These are phyloP conservation scores for Macaria notata DNA, from an alignment of 2,888 invertebrate genomes.

Conservation along the genomic window DNA sequence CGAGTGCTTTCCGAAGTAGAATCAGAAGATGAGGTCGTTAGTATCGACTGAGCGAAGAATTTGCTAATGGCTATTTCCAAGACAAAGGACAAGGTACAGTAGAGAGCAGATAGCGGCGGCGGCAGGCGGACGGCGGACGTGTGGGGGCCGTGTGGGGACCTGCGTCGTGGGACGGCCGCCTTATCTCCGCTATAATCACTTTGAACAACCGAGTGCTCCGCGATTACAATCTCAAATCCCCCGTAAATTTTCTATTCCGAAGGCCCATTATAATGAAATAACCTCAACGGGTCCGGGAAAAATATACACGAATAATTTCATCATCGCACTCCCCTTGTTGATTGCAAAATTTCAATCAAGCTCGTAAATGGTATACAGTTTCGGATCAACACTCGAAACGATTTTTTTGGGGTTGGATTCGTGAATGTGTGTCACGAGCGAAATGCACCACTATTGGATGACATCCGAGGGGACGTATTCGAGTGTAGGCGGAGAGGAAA, in stretches of 20 bases:
- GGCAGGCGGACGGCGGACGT: slow-evolving; percentile 32
- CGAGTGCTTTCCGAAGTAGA: slow-evolving; percentile 36
- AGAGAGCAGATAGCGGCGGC: slow-evolving; percentile 35
- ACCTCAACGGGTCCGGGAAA: slow-evolving; percentile 67
- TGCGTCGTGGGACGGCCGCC: slow-evolving; percentile 68
- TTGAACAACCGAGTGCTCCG: slow-evolving; percentile 76
- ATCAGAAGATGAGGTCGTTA: slow-evolving; percentile 31
- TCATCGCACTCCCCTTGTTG: slow-evolving; percentile 76
- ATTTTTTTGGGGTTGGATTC: slow-evolving; percentile 72
- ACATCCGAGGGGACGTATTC: slow-evolving; percentile 41
- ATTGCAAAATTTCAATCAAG: slow-evolving; percentile 82
- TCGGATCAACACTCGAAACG: slow-evolving; percentile 76
- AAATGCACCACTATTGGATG: slow-evolving; percentile 45
- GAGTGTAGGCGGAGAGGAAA: slow-evolving; percentile 27
- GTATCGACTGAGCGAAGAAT: slow-evolving; percentile 34
- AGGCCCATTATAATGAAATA: slow-evolving; percentile 71
- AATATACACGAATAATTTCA: slow-evolving; percentile 80
- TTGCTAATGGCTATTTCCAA: slow-evolving; percentile 37
- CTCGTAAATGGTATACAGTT: slow-evolving; percentile 78
- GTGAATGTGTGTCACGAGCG: slow-evolving; percentile 31
- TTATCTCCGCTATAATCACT: slow-evolving; percentile 78
- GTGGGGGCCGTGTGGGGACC: slow-evolving; percentile 32
- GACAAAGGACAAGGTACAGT: slow-evolving; percentile 38
- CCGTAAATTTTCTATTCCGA: slow-evolving; percentile 76
- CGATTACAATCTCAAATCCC: slow-evolving; percentile 79